A percentile compares a stretch with the other conserved stretches of the same genome.
Evolutionary conservation across 2,113 vertebrate species (phyloP).

Genomic region (Ophthalmolycus amberensis): DNA sequence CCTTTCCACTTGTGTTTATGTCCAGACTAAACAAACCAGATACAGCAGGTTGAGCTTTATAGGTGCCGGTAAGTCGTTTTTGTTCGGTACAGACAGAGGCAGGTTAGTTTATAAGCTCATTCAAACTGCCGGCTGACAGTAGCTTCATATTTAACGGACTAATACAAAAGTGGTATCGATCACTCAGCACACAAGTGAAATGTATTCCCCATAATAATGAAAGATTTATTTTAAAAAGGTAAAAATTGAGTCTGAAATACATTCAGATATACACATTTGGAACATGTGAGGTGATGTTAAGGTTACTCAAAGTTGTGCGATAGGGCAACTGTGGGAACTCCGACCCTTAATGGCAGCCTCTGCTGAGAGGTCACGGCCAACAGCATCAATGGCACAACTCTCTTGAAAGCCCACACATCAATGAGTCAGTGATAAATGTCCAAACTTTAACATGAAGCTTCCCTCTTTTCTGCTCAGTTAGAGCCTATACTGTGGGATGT

Average conservation of each 20-base stretch:
- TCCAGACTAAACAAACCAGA: neutral
- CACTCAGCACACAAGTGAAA: neutral
- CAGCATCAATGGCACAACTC: constrained; percentile 74
- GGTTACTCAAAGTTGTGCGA: neutral
- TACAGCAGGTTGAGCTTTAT: neutral
- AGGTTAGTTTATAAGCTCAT: neutral
- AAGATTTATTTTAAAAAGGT: neutral
- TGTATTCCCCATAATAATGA: neutral
- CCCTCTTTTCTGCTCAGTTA: constrained; percentile 78
- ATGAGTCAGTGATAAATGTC: constrained; percentile 80
- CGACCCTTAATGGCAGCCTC: constrained; percentile 76
- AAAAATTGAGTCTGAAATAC: neutral
- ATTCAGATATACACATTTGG: constrained; percentile 9
- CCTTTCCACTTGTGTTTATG: neutral
- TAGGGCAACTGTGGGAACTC: constrained; percentile 68
- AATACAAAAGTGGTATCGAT: neutral
- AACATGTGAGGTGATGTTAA: constrained; percentile 9
- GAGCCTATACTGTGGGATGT: constrained; percentile 70
- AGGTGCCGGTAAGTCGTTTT: neutral
- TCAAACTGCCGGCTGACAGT: neutral
- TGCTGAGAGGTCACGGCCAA: constrained; percentile 71
- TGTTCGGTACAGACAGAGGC: neutral
- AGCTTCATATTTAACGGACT: neutral
- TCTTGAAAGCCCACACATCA: constrained; percentile 79
- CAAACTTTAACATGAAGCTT: constrained; percentile 71